Evolutionary conservation across 2,888 invertebrate species (phyloP).

Genomic region (Portevinia maculata): DNA sequence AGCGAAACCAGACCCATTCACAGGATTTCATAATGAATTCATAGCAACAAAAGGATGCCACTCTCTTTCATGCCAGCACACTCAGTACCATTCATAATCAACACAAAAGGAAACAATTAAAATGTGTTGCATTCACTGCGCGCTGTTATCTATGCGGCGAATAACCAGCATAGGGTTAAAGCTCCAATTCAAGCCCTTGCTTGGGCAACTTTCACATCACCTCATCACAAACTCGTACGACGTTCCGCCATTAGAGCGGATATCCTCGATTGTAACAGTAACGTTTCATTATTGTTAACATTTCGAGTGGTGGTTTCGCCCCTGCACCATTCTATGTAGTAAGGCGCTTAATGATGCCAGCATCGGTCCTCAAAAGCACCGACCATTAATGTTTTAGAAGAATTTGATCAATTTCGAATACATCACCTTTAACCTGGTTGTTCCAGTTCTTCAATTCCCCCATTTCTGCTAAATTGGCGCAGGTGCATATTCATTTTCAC

Average conservation of each 20-base stretch:
- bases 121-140: constrained; percentile 56
- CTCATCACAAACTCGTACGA: constrained; percentile 8
- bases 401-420: constrained; percentile 6
- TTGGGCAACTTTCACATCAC: background rate
- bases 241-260: constrained; percentile 60
- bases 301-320: constrained; percentile 17
- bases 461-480: constrained; percentile 47
- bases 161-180: background rate
- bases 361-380: constrained; percentile 35
- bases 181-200: constrained; percentile 37
- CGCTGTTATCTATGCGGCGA: constrained; percentile 6
- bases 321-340: background rate
- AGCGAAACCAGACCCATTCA: constrained; percentile 39
- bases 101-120: constrained; percentile 71
- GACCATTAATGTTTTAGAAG: constrained; percentile 56
- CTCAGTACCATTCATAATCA: constrained; percentile 22
- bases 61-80: background rate
- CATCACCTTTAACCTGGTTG: constrained; percentile 15
- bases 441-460: constrained; percentile 9
- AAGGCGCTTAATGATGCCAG: constrained; percentile 51
- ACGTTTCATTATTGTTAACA: constrained; percentile 70
- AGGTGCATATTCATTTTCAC: constrained; percentile 40
- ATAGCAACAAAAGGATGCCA: constrained; percentile 54
- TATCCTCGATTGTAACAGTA: constrained; percentile 65
- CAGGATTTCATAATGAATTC: constrained; percentile 61